These are phyloP conservation scores for Cryptotis parvus DNA, from an alignment of 2,113 vertebrate genomes.

Conservation along the genomic window DNA sequence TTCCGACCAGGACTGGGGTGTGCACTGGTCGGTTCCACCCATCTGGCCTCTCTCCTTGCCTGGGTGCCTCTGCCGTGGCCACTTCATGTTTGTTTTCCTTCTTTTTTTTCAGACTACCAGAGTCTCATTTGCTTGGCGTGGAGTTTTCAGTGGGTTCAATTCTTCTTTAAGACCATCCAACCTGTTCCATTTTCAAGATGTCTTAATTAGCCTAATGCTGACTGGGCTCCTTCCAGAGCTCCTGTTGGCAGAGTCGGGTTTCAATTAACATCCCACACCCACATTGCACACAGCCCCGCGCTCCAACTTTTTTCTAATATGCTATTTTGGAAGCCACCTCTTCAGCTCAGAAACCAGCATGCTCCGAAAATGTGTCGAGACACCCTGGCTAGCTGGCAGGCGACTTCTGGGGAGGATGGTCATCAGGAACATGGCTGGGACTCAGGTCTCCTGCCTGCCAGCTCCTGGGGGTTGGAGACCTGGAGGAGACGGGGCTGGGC, in stretches of 20 bases:
- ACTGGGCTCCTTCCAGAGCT: slow-evolving; percentile 91
- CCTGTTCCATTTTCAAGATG: slow-evolving; percentile 90
- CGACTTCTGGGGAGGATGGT: too few species aligned
- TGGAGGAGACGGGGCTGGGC: accelerated
- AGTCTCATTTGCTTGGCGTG: slow-evolving; percentile 54
- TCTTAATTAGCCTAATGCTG: slow-evolving; percentile 92
- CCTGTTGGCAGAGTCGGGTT: slow-evolving; percentile 91
- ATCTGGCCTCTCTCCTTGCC: too few species aligned
- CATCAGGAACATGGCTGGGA: neutral
- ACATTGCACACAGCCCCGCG: slow-evolving; percentile 87
- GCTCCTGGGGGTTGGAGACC: neutral
- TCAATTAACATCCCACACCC: slow-evolving; percentile 90
- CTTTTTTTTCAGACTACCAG: slow-evolving; percentile 21
- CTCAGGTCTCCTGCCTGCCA: too few species aligned
- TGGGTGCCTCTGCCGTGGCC: neutral
- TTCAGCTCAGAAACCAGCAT: slow-evolving; percentile 79
- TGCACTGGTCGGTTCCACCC: too few species aligned
- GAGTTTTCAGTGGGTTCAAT: slow-evolving; percentile 79
- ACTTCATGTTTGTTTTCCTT: slow-evolving; percentile 32
- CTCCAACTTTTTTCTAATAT: slow-evolving; percentile 75
- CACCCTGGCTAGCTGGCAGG: neutral
- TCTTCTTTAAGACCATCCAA: slow-evolving; percentile 88
- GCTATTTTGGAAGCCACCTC: slow-evolving; percentile 86
- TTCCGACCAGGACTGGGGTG: too few species aligned
- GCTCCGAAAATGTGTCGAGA: slow-evolving; percentile 79